Evolutionary conservation across 2,797 vertebrate genomes (phyloP), one percentile per base, ranked within the genome.

Genomic region (Caiman crocodilus): DNA sequence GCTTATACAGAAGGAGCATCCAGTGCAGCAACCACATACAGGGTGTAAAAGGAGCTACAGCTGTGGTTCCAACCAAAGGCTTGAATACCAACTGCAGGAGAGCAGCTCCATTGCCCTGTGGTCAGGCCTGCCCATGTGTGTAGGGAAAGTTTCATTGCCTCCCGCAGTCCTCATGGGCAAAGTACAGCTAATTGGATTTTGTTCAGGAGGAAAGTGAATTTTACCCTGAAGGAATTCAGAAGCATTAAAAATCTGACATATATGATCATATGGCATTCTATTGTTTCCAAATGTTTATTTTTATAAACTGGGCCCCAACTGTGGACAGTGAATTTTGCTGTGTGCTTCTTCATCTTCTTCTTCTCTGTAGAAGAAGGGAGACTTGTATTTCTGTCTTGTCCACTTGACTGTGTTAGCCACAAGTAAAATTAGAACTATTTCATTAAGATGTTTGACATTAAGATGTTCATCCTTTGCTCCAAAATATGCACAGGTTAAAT

Each of bases 261-360:
- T 89, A 90, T 87, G 86, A 91, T 93, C 92, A 93, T 95, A 95
- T 94, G 93, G 93, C 76, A 79, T 82, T 86, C 82, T 94, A 94
- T 97, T 93, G 91, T 95, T 96, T 95, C 95, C 96, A 96, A 96
- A 96, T 94, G 88, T 94, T 93, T 93, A 74, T 87, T 88, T 96
- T 42, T 91, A 64, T 61, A 92, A 87, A 89, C 89, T 94, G 93
- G 35, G 28, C 32, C 69, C 95, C 83, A 78, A 26, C 77, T 94
- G 92, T 0, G 0, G 88, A 91, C 74, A 84, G 76, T 50, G 93
- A 85, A 57, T 94, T 96, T 94, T 76, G 82, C 86, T 82, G 84
- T 50, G 42, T 50, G 42, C 42, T 50, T 50, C 42, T 50, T 50
- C 42, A 50, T 50, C 42, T 50, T 50, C 82, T 63, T 82, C 78